phyloP scores from a whole-genome alignment of 2,113 vertebrate species.

The Corapipo altera region DNA sequence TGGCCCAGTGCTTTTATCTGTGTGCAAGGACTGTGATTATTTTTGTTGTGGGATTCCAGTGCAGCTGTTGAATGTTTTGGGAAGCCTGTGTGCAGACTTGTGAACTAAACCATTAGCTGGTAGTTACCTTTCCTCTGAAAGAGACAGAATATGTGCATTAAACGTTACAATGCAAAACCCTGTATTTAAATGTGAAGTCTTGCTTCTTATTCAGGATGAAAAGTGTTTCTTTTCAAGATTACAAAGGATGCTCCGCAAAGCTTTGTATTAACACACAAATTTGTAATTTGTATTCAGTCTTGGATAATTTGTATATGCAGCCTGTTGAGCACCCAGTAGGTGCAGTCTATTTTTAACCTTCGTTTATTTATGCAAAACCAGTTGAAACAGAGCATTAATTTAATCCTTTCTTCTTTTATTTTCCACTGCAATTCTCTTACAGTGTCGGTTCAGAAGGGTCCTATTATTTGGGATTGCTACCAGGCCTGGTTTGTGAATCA shows the following conservation, averaged over 20 bases:
- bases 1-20: background rate
- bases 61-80: background rate
- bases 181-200: background rate
- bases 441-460: fast-evolving
- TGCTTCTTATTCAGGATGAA: background rate
- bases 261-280: background rate
- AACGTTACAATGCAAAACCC: background rate
- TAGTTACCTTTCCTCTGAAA: background rate
- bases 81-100: background rate
- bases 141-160: background rate
- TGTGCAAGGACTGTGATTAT: background rate
- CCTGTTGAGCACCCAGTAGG: background rate
- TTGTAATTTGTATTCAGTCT: background rate
- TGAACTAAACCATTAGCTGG: background rate
- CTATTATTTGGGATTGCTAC: background rate
- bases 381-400: background rate
- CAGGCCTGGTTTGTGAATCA: slow-evolving; percentile 45
- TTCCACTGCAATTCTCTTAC: background rate
- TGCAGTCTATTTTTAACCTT: slow-evolving; percentile 10
- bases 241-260: background rate
- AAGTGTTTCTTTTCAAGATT: background rate
- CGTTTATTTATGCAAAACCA: slow-evolving; percentile 40
- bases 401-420: slow-evolving; percentile 30
- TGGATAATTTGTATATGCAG: background rate
- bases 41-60: background rate